Percentiles rank a stretch among this genome's conserved stretches.
Conservation (phyloP, 2,888 invertebrate genomes). For the Diaperis boleti region DNA sequence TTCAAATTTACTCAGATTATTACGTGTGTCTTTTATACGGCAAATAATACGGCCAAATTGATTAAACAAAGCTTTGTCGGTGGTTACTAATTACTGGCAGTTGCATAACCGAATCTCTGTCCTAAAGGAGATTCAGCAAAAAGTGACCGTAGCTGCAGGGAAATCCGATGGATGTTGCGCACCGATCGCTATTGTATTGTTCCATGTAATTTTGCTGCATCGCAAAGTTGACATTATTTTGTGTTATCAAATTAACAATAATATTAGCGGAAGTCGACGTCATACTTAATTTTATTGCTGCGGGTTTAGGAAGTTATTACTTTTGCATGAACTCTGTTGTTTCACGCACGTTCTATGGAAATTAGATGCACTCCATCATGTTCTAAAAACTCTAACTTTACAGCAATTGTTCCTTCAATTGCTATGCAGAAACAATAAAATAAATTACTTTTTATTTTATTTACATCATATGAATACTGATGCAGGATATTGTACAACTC, state of each 20-base stretch:
- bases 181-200: slow-evolving; percentile 19
- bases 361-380: too few species aligned
- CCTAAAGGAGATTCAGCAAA: slow-evolving; percentile 2
- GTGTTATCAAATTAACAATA: slow-evolving; percentile 27
- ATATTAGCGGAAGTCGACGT: slow-evolving; percentile 12
- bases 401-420: too few species aligned
- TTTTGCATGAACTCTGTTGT: too few species aligned
- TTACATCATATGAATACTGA: too few species aligned
- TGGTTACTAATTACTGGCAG: slow-evolving; percentile 23
- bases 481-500: too few species aligned
- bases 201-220: slow-evolving; percentile 14
- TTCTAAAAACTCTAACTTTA: too few species aligned
- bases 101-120: slow-evolving; percentile 5
- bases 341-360: too few species aligned
- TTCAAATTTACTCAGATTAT: slow-evolving; percentile 39
- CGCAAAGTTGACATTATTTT: too few species aligned
- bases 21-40: slow-evolving; percentile 40
- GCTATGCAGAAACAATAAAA: too few species aligned
- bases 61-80: slow-evolving; percentile 36
- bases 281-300: slow-evolving; percentile 1
- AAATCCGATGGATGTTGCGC: background rate
- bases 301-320: background rate
- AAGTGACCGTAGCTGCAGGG: slow-evolving; percentile 5
- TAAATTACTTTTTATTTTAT: too few species aligned
- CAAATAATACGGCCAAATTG: slow-evolving; percentile 34